Evolutionary conservation across 2,888 invertebrate genomes (phyloP).

Genomic region (Andrena trimmerana): DNA sequence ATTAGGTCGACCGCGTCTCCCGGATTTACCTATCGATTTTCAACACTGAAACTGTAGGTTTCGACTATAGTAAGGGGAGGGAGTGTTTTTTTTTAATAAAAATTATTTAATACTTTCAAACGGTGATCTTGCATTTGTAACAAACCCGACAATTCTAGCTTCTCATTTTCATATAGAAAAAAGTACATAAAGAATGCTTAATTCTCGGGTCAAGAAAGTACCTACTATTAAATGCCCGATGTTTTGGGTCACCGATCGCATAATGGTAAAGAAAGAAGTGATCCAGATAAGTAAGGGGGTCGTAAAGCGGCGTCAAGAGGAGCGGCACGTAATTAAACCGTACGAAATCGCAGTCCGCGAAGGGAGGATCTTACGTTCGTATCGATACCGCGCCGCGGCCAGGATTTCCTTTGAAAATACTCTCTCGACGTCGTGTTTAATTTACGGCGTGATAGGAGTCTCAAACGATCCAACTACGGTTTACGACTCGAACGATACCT

Average conservation of each 20-base stretch:
- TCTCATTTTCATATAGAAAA: no score
- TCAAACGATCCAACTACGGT: conserved; percentile 60
- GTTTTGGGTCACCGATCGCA: background rate
- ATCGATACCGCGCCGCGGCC: conserved; percentile 18
- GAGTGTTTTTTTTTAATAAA: no score
- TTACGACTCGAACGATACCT: conserved; percentile 63
- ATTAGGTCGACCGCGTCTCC: no score
- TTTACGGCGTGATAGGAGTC: conserved; percentile 61
- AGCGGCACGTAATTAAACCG: conserved; percentile 29
- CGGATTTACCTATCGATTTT: no score
- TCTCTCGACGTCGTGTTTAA: conserved; percentile 53
- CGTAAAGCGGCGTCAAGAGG: conserved; percentile 13
- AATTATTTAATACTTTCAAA: no score
- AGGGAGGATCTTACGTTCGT: conserved; percentile 14
- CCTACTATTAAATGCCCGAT: background rate
- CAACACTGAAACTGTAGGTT: no score
- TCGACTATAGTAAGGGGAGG: no score
- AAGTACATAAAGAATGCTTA: no score
- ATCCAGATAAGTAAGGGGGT: background rate
- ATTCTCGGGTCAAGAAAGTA: background rate
- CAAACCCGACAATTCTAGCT: no score
- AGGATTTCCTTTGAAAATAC: conserved; percentile 49
- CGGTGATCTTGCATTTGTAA: no score
- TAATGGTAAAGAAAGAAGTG: background rate
- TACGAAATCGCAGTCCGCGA: conserved; percentile 11